Conservation (phyloP, 2,113 vertebrate genomes). For the Acinonyx jubatus region DNA sequence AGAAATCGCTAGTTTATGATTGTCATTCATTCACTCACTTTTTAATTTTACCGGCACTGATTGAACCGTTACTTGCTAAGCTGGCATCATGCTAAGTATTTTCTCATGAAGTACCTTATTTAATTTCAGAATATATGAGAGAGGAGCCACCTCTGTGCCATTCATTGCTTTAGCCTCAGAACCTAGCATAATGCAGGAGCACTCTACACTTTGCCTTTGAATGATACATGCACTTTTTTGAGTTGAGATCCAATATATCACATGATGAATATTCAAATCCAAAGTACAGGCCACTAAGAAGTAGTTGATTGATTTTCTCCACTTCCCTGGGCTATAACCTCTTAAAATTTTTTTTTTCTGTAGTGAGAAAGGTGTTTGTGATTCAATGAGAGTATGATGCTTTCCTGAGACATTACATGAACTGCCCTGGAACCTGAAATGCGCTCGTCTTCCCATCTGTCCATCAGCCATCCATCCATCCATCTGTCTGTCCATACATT, state of each 20-base stretch:
- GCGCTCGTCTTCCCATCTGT: background rate
- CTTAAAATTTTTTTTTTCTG: background rate
- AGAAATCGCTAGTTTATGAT: background rate
- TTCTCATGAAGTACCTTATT: background rate
- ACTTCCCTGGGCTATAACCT: background rate
- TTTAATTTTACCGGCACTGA: background rate
- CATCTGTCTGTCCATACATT: background rate
- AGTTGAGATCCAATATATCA: background rate
- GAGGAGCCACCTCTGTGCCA: background rate
- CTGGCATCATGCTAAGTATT: background rate
- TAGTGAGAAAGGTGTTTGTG: background rate
- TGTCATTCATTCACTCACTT: background rate
- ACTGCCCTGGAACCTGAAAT: background rate
- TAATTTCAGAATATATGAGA: background rate
- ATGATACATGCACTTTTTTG: background rate
- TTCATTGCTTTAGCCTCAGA: background rate
- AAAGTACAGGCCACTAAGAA: background rate
- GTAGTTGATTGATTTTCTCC: background rate
- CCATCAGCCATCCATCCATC: background rate
- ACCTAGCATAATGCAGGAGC: background rate
- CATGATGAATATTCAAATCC: background rate
- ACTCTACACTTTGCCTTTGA: background rate
- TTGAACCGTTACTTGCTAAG: background rate
- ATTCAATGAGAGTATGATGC: background rate
- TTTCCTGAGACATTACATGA: background rate